Evolutionary conservation across 2,797 vertebrate species (phyloP).

Genomic region (Peromyscus eremicus): DNA sequence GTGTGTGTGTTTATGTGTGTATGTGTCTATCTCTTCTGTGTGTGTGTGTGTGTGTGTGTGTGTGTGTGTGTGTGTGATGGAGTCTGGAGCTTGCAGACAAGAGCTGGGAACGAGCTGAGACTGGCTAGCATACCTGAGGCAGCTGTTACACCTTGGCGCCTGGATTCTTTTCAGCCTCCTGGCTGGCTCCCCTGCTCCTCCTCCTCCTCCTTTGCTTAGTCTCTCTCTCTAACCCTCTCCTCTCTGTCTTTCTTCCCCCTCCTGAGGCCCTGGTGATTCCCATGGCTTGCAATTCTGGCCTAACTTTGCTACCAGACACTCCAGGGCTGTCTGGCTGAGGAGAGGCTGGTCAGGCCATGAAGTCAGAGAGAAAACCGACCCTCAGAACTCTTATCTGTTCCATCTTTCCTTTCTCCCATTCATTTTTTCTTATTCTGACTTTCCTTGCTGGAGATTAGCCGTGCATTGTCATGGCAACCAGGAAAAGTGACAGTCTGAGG

Average conservation of each 20-base stretch:
- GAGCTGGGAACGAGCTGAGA: constrained; percentile 90
- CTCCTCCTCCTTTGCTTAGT: constrained; percentile 83
- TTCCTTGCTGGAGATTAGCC: constrained; percentile 86
- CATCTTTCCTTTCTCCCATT: constrained; percentile 77
- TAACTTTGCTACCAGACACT: constrained; percentile 87
- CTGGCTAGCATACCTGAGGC: constrained; percentile 94
- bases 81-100: constrained; percentile 75
- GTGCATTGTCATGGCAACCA: constrained; percentile 86
- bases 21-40: background rate
- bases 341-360: constrained; percentile 78
- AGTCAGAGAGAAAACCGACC: constrained; percentile 79
- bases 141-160: constrained; percentile 94
- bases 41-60: background rate
- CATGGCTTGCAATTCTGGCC: constrained; percentile 74
- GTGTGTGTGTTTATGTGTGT: background rate
- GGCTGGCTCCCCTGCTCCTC: constrained; percentile 87
- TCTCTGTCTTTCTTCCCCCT: constrained; percentile 46
- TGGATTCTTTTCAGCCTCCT: constrained; percentile 91
- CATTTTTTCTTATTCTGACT: constrained; percentile 78
- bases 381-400: constrained; percentile 38
- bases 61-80: background rate
- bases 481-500: constrained; percentile 89
- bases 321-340: constrained; percentile 58
- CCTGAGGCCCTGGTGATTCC: constrained; percentile 14
- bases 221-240: constrained; percentile 66